A percentile compares a stretch with the other conserved stretches of the same genome.
phyloP scores from a whole-genome alignment of 2,888 invertebrate genomes.

The Chirona hameri region DNA sequence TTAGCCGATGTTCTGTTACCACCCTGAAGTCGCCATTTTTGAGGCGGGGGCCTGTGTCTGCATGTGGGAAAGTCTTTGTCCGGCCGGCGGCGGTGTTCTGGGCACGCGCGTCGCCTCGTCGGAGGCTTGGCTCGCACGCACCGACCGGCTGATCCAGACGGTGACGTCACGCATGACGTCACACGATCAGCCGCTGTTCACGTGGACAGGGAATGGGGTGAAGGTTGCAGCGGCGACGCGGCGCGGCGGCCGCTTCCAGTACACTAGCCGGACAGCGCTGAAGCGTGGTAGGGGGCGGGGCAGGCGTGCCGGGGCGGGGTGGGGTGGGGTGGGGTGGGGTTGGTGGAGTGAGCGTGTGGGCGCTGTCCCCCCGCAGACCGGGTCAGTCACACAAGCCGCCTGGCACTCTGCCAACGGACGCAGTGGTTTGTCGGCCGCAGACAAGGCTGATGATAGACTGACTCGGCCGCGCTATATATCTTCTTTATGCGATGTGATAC shows the following conservation, averaged over 20 bases:
- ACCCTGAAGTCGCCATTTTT: too few relatives aligned
- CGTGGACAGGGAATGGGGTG: conserved; percentile 25
- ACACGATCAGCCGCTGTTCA: conserved; percentile 14
- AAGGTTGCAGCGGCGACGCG: background rate
- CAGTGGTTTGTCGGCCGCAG: too few relatives aligned
- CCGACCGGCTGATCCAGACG: conserved; percentile 2
- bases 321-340: background rate
- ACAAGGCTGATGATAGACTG: too few relatives aligned
- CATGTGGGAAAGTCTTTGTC: background rate
- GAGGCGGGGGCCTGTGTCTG: too few relatives aligned
- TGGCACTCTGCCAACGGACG: background rate
- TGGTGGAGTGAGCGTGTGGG: too few relatives aligned
- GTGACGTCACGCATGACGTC: background rate
- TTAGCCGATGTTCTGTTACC: too few relatives aligned
- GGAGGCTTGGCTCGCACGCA: background rate
- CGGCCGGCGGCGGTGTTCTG: background rate
- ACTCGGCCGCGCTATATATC: too few relatives aligned
- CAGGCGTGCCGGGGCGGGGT: background rate
- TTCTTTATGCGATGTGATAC: too few relatives aligned
- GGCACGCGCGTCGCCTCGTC: background rate
- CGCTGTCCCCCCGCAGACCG: too few relatives aligned
- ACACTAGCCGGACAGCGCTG: background rate
- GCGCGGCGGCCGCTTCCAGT: background rate
- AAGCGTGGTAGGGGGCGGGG: background rate
- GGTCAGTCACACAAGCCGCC: background rate